phyloP scores from a whole-genome alignment of 2,888 invertebrate genomes.

The Ligdia adustata region DNA sequence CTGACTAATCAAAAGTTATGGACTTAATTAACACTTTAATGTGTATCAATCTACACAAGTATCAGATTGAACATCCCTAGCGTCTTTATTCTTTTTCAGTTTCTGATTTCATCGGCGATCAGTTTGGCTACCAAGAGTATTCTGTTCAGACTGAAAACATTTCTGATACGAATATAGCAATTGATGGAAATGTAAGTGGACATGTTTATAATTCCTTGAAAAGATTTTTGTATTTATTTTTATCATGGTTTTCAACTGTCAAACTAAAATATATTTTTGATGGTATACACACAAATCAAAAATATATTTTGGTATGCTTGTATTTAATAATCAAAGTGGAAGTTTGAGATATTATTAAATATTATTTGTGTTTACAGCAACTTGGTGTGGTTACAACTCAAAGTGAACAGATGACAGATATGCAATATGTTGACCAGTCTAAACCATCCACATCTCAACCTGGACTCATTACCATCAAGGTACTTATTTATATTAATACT shows the following conservation, averaged over 20 bases:
- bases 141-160: constrained; percentile 57
- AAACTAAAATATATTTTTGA: too few relatives aligned
- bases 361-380: constrained; percentile 26
- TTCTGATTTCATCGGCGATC: constrained; percentile 72
- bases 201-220: not conserved
- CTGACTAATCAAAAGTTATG: too few relatives aligned
- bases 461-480: constrained; percentile 64
- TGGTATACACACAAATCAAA: too few relatives aligned
- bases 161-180: constrained; percentile 49
- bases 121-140: constrained; percentile 69
- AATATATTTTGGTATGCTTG: too few relatives aligned
- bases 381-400: constrained; percentile 37
- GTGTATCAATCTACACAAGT: too few relatives aligned
- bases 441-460: constrained; percentile 42
- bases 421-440: constrained; percentile 29
- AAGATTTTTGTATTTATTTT: too few relatives aligned
- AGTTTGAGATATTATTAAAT: too few relatives aligned
- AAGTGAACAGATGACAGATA: constrained; percentile 25
- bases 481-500: too few relatives aligned
- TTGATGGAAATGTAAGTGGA: constrained; percentile 57
- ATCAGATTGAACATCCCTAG: too few relatives aligned
- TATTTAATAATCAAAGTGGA: too few relatives aligned
- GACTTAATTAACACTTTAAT: too few relatives aligned
- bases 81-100: constrained; percentile 44
- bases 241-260: too few relatives aligned